phyloP scores from a whole-genome alignment of 2,888 invertebrate species.

The Drosophila paranaensis region DNA sequence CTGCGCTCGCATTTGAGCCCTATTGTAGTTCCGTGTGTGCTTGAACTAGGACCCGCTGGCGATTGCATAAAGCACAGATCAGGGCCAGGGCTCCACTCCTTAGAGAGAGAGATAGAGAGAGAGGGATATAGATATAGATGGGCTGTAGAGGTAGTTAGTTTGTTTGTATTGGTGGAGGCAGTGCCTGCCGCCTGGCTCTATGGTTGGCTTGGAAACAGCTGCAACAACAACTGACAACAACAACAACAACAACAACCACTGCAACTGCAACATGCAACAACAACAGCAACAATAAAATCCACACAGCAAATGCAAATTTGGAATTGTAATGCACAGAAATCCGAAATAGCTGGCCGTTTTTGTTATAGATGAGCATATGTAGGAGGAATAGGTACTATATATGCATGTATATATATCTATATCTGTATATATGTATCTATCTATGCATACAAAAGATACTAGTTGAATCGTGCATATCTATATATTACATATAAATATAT shows the following conservation, averaged over 20 bases:
- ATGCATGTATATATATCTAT: neutral
- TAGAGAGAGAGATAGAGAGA: neutral
- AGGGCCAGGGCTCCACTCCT: constrained; percentile 16
- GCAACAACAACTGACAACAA: constrained; percentile 24
- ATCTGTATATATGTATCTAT: neutral
- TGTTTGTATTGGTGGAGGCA: constrained; percentile 39
- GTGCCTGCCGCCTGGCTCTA: constrained; percentile 12
- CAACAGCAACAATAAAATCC: constrained; percentile 28
- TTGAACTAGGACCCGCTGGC: constrained; percentile 53
- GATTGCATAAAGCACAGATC: constrained; percentile 30
- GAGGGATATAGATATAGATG: too few species aligned
- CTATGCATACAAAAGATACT: neutral
- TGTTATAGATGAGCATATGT: constrained; percentile 20
- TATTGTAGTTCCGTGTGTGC: constrained; percentile 46
- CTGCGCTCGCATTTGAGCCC: constrained; percentile 56
- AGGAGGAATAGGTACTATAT: neutral
- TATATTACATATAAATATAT: neutral
- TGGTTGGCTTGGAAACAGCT: constrained; percentile 59
- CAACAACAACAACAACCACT: constrained; percentile 12
- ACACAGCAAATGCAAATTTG: constrained; percentile 62
- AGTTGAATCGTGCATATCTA: neutral
- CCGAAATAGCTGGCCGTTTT: constrained; percentile 47
- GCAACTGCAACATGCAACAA: neutral
- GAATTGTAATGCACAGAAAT: constrained; percentile 57
- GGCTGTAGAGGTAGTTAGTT: neutral